Conservation (phyloP, 1,140 invertebrate genomes). For the Drosophila aff. region DNA sequence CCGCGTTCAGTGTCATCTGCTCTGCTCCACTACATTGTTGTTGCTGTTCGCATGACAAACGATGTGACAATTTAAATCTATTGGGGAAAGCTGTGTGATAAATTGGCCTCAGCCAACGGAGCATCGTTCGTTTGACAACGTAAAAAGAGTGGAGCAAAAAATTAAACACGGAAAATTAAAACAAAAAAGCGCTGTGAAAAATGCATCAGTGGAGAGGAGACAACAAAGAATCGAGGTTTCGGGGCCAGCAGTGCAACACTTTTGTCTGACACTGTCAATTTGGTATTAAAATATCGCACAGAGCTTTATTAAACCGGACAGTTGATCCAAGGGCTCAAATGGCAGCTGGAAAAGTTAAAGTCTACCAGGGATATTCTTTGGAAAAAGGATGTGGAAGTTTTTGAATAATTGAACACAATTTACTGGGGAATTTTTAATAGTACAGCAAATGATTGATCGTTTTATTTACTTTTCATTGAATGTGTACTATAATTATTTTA, state of each 20-base stretch:
- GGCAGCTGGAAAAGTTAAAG: slow-evolving; percentile 7
- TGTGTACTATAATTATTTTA: neutral
- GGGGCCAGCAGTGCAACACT: slow-evolving; percentile 47
- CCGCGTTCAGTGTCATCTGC: slow-evolving; percentile 29
- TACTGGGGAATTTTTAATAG: neutral
- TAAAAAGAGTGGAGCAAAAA: slow-evolving; percentile 32
- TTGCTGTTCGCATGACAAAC: slow-evolving; percentile 65
- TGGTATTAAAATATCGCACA: slow-evolving; percentile 67
- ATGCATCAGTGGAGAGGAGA: slow-evolving; percentile 36
- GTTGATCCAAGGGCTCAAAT: slow-evolving; percentile 22
- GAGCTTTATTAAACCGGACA: slow-evolving; percentile 47
- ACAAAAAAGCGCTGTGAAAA: slow-evolving; percentile 38
- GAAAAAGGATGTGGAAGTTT: neutral
- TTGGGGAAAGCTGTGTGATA: slow-evolving; percentile 71
- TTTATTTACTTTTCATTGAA: too few relatives aligned
- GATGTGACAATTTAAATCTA: slow-evolving; percentile 82
- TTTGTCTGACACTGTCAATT: slow-evolving; percentile 71
- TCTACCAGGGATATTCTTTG: neutral
- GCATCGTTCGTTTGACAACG: slow-evolving; percentile 48
- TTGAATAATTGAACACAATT: slow-evolving; percentile 2
- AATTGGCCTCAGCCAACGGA: slow-evolving; percentile 64
- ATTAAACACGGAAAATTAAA: slow-evolving; percentile 26
- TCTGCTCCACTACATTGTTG: slow-evolving; percentile 1
- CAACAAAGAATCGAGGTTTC: slow-evolving; percentile 33
- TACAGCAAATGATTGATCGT: neutral